These are phyloP conservation scores for Trematomus loennbergii DNA, from an alignment of 2,113 vertebrate genomes.

Conservation along the genomic window DNA sequence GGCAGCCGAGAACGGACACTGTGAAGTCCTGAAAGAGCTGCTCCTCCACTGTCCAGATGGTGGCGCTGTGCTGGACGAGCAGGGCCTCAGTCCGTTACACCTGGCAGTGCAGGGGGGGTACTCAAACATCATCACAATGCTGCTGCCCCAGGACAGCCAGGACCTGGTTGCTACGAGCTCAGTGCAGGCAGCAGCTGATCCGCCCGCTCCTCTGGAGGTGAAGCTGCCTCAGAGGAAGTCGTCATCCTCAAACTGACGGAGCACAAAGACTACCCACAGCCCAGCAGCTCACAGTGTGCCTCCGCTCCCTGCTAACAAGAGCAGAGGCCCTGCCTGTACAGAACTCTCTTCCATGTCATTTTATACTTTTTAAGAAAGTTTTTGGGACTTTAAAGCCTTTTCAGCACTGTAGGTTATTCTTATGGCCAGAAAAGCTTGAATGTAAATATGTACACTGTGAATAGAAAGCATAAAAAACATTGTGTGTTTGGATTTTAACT, in stretches of 20 bases:
- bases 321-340: constrained; percentile 36
- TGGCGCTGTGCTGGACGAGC: constrained; percentile 77
- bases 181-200: constrained; percentile 41
- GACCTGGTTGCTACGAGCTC: constrained; percentile 60
- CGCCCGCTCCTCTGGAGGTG: neutral
- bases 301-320: constrained; percentile 72
- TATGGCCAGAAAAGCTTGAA: constrained; percentile 33
- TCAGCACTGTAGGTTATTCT: constrained; percentile 43
- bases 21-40: constrained; percentile 88
- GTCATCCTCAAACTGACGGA: constrained; percentile 85
- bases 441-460: constrained; percentile 82
- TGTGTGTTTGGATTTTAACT: constrained; percentile 46
- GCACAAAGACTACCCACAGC: constrained; percentile 57
- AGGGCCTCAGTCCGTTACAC: constrained; percentile 86
- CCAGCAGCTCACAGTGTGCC: constrained; percentile 44
- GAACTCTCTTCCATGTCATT: neutral
- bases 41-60: constrained; percentile 81
- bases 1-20: constrained; percentile 88
- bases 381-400: constrained; percentile 38
- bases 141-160: constrained; percentile 78
- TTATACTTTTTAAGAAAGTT: constrained; percentile 13
- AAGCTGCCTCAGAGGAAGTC: constrained; percentile 79
- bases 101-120: constrained; percentile 86
- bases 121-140: constrained; percentile 80
- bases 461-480: constrained; percentile 67